phyloP scores from a whole-genome alignment of 2,888 invertebrate genomes.

The Ditylenchus weischeri region DNA sequence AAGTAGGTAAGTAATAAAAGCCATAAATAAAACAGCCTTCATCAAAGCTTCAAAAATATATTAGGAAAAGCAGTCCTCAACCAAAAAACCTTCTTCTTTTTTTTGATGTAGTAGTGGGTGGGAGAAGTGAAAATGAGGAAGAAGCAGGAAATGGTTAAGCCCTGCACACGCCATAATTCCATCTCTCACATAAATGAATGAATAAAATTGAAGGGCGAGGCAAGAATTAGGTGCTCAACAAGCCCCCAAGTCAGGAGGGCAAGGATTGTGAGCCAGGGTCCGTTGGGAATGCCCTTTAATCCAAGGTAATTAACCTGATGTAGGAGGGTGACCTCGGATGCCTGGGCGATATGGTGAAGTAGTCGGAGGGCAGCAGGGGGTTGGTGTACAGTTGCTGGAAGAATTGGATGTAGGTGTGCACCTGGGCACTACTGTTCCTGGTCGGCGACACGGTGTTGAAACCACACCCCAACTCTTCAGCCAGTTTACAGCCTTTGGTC shows the following conservation, averaged over 20 bases:
- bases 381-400: constrained; percentile 30
- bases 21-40: no score
- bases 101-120: no score
- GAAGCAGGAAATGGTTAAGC: no score
- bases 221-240: no score
- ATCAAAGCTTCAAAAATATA: no score
- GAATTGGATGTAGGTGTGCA: constrained; percentile 28
- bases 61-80: not conserved
- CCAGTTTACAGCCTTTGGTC: constrained; percentile 36
- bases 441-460: constrained; percentile 35
- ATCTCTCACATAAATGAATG: no score
- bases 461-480: constrained; percentile 37
- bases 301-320: constrained; percentile 12
- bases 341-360: constrained; percentile 3
- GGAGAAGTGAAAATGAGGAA: no score
- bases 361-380: constrained; percentile 21
- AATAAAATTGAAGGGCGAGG: no score
- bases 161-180: no score
- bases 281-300: not conserved
- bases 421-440: constrained; percentile 24
- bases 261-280: no score
- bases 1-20: no score
- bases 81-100: not conserved
- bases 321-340: constrained; percentile 11
- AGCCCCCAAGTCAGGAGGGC: no score